Conservation (phyloP, 2,888 invertebrate species). For the Odontocolon sp. region DNA sequence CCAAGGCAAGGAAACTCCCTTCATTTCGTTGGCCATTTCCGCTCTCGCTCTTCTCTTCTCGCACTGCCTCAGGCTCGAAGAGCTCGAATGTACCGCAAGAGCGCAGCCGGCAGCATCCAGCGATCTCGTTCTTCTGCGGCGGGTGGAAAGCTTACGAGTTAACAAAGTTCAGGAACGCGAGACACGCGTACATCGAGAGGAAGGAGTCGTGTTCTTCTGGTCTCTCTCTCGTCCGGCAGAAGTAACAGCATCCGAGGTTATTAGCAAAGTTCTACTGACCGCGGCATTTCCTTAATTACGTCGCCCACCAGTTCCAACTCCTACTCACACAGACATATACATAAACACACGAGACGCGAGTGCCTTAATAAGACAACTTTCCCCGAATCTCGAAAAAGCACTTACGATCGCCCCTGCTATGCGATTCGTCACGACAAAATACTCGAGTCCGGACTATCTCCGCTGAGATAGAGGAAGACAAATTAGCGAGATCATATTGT, state of each 20-base stretch:
- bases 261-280: slow-evolving; percentile 79
- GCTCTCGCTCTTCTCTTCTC: slow-evolving; percentile 56
- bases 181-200: slow-evolving; percentile 41
- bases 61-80: background rate
- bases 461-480: slow-evolving; percentile 18
- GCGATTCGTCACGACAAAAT: slow-evolving; percentile 41
- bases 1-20: slow-evolving; percentile 72
- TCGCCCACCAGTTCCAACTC: slow-evolving; percentile 42
- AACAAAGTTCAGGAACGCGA: slow-evolving; percentile 78
- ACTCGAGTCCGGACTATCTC: background rate
- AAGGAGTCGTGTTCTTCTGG: slow-evolving; percentile 45
- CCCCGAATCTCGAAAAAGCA: slow-evolving; percentile 41
- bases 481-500: slow-evolving; percentile 8
- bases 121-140: slow-evolving; percentile 51
- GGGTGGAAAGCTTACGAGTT: slow-evolving; percentile 74
- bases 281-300: slow-evolving; percentile 78
- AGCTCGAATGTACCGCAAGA: slow-evolving; percentile 18
- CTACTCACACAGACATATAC: background rate
- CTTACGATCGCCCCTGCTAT: slow-evolving; percentile 18
- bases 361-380: slow-evolving; percentile 51
- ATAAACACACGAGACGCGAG: background rate
- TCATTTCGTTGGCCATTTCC: slow-evolving; percentile 72
- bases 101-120: slow-evolving; percentile 16
- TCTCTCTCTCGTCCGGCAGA: slow-evolving; percentile 41
- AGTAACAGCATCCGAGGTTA: slow-evolving; percentile 67